Conservation (phyloP, 2,113 vertebrate genomes). For the Pteropus alecto region DNA sequence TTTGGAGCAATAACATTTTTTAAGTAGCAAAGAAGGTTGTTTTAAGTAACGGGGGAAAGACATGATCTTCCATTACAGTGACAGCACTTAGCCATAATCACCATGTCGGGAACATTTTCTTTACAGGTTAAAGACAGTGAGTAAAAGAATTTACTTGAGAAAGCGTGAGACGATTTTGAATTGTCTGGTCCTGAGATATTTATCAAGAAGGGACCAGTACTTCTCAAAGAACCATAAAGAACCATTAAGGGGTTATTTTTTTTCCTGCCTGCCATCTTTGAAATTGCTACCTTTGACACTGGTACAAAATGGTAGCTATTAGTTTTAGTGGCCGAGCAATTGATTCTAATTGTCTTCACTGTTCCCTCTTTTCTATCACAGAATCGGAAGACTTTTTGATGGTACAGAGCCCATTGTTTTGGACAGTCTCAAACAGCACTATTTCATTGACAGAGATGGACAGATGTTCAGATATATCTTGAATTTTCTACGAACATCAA, state of each 20-base stretch:
- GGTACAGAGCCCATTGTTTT: slow-evolving; percentile 99
- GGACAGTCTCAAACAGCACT: slow-evolving; percentile 99
- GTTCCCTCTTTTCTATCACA: slow-evolving; percentile 79
- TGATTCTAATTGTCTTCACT: slow-evolving; percentile 68
- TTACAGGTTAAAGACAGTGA: slow-evolving; percentile 32
- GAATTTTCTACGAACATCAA: slow-evolving; percentile 99
- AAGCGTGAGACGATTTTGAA: not conserved
- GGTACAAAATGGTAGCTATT: not conserved
- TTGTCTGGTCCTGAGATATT: slow-evolving; percentile 11
- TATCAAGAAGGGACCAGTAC: not conserved
- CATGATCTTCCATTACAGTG: not conserved
- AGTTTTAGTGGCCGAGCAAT: not conserved
- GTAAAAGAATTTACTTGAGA: not conserved
- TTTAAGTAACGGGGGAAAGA: not conserved
- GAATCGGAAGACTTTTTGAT: slow-evolving; percentile 98
- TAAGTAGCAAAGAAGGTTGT: not conserved
- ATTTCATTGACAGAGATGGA: slow-evolving; percentile 99
- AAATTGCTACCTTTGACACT: not conserved
- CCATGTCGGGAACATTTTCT: slow-evolving; percentile 26
- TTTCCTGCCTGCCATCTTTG: not conserved
- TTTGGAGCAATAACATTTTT: not conserved
- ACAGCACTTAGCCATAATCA: not conserved
- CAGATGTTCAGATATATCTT: slow-evolving; percentile 99
- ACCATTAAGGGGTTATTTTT: not conserved
- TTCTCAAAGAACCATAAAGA: not conserved